These are phyloP conservation scores for Chaetodon trifasciatus DNA, from an alignment of 2,797 vertebrate species.

Conservation along the genomic window DNA sequence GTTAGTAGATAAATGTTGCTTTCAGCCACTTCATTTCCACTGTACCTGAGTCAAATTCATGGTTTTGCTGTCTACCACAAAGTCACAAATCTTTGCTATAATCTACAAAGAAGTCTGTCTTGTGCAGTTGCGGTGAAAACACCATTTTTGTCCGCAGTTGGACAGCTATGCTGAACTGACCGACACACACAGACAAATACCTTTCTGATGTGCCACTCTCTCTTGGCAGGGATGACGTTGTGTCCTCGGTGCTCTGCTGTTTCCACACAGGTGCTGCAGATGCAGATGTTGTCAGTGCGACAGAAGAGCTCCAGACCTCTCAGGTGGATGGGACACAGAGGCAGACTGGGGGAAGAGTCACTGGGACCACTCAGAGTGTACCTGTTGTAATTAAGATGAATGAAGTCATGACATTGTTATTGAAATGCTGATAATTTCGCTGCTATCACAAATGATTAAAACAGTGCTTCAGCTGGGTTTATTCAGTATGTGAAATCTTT, in stretches of 20 bases:
- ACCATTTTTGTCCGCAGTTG: background rate
- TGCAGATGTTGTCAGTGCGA: constrained; percentile 73
- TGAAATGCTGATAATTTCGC: too few species aligned
- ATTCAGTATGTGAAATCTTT: too few species aligned
- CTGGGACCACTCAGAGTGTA: constrained; percentile 36
- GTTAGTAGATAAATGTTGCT: background rate
- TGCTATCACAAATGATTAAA: too few species aligned
- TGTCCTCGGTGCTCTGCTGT: constrained; percentile 77
- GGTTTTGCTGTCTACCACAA: background rate
- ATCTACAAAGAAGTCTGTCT: background rate
- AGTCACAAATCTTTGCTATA: background rate
- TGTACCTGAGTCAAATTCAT: background rate
- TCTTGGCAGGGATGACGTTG: constrained; percentile 66
- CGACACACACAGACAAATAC: constrained; percentile 37
- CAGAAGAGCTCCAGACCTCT: constrained; percentile 81
- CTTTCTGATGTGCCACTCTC: constrained; percentile 84
- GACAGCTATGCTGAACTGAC: background rate
- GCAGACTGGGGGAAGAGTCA: constrained; percentile 30
- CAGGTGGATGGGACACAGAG: constrained; percentile 77
- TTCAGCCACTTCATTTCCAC: background rate
- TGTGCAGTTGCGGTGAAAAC: background rate
- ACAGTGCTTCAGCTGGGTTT: too few species aligned
- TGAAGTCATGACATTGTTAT: background rate
- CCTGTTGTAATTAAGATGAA: constrained; percentile 16
- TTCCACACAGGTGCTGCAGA: constrained; percentile 78